Conservation (phyloP, 2,113 vertebrate species). For the Diphyllodes magnificus region DNA sequence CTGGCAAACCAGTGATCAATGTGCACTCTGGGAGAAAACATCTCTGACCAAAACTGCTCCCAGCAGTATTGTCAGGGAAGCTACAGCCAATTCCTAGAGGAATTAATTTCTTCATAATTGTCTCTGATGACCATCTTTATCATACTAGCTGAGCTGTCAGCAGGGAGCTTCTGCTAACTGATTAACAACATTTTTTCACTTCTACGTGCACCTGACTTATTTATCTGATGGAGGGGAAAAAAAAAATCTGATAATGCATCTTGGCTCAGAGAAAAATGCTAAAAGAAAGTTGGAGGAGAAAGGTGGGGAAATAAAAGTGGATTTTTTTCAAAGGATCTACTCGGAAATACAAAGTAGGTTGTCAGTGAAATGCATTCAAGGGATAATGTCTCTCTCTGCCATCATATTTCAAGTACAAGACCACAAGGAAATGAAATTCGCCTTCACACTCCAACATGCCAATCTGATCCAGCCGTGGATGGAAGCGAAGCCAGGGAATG, state of each 20-base stretch:
- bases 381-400: neutral
- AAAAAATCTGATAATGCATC: neutral
- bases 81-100: neutral
- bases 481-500: neutral
- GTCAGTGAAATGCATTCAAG: neutral
- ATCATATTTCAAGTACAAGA: neutral
- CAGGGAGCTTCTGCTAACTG: neutral
- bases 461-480: neutral
- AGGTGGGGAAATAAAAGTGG: neutral
- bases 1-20: neutral
- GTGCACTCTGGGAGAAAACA: neutral
- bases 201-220: neutral
- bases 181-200: neutral
- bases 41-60: neutral
- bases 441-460: neutral
- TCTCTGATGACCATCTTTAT: neutral
- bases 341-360: neutral
- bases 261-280: neutral
- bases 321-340: neutral
- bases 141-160: neutral
- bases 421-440: neutral
- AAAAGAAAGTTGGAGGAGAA: neutral
- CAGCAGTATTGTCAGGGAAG: neutral
- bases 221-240: neutral
- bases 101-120: neutral